Conservation (phyloP, 2,113 vertebrate species). For the Promerops cafer region DNA sequence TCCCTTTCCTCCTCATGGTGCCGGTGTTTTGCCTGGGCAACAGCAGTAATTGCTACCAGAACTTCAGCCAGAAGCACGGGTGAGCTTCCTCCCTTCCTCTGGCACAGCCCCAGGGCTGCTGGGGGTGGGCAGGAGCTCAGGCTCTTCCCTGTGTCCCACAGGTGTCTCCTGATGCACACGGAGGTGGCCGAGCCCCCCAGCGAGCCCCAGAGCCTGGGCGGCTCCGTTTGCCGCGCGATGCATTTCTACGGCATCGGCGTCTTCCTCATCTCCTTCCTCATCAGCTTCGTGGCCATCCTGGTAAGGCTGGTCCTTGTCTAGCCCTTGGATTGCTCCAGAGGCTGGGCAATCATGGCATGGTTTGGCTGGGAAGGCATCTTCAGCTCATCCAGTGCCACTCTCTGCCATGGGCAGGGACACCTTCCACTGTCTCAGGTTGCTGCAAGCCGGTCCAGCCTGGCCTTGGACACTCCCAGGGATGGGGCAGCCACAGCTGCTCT, state of each 20-base stretch:
- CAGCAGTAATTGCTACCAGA: conserved; percentile 75
- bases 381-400: background rate
- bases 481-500: background rate
- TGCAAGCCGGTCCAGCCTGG: background rate
- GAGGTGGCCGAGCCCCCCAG: conserved; percentile 50
- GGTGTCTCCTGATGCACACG: conserved; percentile 82
- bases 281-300: conserved; percentile 78
- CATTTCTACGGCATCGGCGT: conserved; percentile 71
- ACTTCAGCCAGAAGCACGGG: conserved; percentile 83
- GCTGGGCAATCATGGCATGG: background rate
- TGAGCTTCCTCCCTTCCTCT: conserved; percentile 31
- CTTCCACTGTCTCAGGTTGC: background rate
- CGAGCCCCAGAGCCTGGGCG: background rate
- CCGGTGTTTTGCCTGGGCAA: conserved; percentile 82
- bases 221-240: conserved; percentile 63
- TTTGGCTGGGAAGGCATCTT: background rate
- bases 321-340: background rate
- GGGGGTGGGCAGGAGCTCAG: background rate
- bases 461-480: background rate
- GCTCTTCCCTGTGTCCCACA: conserved; percentile 8
- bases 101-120: background rate
- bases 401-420: background rate
- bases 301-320: conserved; percentile 57
- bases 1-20: conserved; percentile 81
- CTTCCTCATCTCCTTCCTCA: conserved; percentile 79